Evolutionary conservation across 2,113 vertebrate genomes (phyloP), one percentile per base, ranked within the genome.

Genomic region (Piaya cayana): DNA sequence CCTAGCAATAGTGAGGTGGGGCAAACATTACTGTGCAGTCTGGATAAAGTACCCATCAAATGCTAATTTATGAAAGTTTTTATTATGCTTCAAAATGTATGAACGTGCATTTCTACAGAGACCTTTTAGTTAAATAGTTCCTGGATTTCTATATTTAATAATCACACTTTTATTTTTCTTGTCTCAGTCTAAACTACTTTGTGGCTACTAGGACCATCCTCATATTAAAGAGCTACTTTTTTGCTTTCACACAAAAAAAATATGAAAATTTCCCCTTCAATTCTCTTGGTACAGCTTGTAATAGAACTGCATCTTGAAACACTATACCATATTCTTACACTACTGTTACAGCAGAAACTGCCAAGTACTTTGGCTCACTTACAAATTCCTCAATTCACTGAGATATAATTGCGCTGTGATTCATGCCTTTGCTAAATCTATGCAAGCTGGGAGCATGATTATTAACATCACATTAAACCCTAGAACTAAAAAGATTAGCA

Each of bases 301-400:
- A 94, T 93, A 96, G 92, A 93, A 92, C 75, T 83, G 95, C 95
- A 96, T 95, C 93, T 96, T 94, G 92, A 97, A 97, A 86, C 85
- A 95, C 85, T 96, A 56, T 91, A 70, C 71, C 75, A 90, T 95
- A 88, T 94, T 88, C 92, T 92, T 88, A 90, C 22, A 82, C 79
- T 95, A 92, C 94, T 95, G 95, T 95, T 95, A 80, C 82, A 94
- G 92, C 94, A 96, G 94, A 82, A 96, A 95, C 92, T 91, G 94
- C 79, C 91, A 95, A 95, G 94, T 83, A 52, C 87, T 97, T 96
- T 96, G 93, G 95, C 95, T 95, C 9, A 0, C 53, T 94, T 94
- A 90, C 96, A 96, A 94, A 95, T 94, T 85, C 81, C 56, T 92
- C 87, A 95, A 80, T 95, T 95, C 87, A 94, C 84, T 39, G 84